Evolutionary conservation across 2,113 vertebrate species (phyloP), one percentile per base, ranked within the genome.

Genomic region (Formicarius rufipectus): DNA sequence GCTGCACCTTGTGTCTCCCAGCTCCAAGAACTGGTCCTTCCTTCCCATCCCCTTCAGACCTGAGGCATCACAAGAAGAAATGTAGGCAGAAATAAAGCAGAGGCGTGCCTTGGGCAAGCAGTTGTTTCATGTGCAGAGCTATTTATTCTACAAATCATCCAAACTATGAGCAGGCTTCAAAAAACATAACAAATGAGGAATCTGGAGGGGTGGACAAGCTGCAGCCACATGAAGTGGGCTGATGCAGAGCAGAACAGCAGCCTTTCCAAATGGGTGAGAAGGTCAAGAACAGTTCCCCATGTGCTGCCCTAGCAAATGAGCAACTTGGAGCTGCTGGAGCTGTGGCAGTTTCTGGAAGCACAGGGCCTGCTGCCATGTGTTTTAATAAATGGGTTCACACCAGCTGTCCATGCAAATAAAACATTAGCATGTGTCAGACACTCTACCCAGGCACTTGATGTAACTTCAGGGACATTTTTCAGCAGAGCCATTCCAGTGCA

Each of bases 331-430:
- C 50, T 59, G 71, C 64, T 10, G 66, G 78, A 69, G 71, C 39
- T 50, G 78, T 60, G 82, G 59, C 58, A 64, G 63, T 59, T 72
- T 66, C 16, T 2, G 62, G 89, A 89, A 74, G 93, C 64, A 3
- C 79, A 60, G 89, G 79, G 87, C 91, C 80, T 76, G 81, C 71
- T 94, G 89, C 94, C 81, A 75, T 80, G 84, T 94, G 91, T 96
- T 96, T 76, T 93, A 96, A 90, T 85, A 93, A 91, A 73, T 37
- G 55, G 91, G 71, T 82, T 96, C 82, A 62, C 72, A 80, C 94
- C 94, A 93, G 87, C 89, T 96, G 95, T 62, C 89, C 4, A 0
- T 50, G 77, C 58, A 66, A 84, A 80, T 27, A 37, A 76, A 89
- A 69, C 93, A 91, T 45, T 52, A 50, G 73, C 50, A 35, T 56